These are phyloP conservation scores for Myotis yumanensis DNA, from an alignment of 2,113 vertebrate genomes.

Conservation along the genomic window DNA sequence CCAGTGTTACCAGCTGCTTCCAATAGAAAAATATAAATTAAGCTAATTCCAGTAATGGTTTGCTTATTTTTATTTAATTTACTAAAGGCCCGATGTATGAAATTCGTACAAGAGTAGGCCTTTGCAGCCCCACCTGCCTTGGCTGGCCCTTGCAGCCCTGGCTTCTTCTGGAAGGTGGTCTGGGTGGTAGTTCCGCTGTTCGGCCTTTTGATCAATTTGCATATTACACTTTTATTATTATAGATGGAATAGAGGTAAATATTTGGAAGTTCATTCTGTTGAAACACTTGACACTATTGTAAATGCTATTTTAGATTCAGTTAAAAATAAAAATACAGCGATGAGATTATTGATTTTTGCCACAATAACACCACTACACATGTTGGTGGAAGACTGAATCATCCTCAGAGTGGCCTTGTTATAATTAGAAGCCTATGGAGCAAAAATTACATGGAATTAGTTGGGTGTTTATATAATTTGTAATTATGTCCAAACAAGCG, in stretches of 20 bases:
- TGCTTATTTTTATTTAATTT: conserved; percentile 29
- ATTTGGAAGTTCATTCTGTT: not conserved
- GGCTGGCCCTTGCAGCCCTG: too few species aligned
- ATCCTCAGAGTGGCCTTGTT: not conserved
- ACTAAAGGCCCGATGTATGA: too few species aligned
- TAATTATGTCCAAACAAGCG: not conserved
- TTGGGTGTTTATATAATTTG: not conserved
- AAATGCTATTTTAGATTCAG: not conserved
- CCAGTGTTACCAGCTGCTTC: not conserved
- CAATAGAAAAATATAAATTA: conserved; percentile 37
- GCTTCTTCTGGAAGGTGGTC: too few species aligned
- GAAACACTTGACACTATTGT: not conserved
- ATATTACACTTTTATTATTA: too few species aligned
- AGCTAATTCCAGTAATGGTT: conserved; percentile 26
- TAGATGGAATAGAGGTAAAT: not conserved
- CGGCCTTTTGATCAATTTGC: too few species aligned
- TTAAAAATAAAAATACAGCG: not conserved
- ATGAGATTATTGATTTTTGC: not conserved
- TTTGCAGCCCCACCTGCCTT: too few species aligned
- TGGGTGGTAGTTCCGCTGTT: too few species aligned
- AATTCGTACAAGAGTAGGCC: too few species aligned
- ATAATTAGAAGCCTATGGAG: not conserved
- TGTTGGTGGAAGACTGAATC: not conserved
- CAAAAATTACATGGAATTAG: not conserved
- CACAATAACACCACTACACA: not conserved